Base-by-base conservation (phyloP, 2,113 vertebrate genomes). In the Promerops cafer region DNA sequence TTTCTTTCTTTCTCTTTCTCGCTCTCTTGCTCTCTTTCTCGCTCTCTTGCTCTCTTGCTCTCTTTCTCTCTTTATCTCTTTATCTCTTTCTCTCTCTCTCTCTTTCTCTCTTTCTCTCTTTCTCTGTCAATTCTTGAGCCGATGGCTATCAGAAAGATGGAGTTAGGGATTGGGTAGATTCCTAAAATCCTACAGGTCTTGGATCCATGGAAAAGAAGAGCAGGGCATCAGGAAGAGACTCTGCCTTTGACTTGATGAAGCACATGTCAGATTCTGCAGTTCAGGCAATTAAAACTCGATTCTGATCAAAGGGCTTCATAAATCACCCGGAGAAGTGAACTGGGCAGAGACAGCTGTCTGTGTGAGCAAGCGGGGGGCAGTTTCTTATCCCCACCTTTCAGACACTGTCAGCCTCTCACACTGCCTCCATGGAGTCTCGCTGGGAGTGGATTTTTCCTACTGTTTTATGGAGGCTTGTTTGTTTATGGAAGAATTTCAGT, bases 271-370 rank as follows among this genome's bases (percentile, higher is more conserved):
- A 88, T 94, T 94, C 90, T 93, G 72, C 86, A 59, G 93, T 83
- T 96, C 76, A 92, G 76, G 90, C 93, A 92, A 96, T 94, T 96
- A 95, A 97, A 96, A 93, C 39, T 93, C 10, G 13, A 54, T 95
- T 94, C 86, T 96, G 82, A 96, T 97, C 97, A 97, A 96, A 97
- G 91, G 87, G 70, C 83, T 92, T 56, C 83, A 94, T 95, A 96
- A 97, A 96, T 97, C 93, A 96, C 81, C 42, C 56, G 74, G 50
- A 94, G 88, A 93, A 92, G 57, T 59, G 81, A 84, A 66, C 27
- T 10, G 64, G 71, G 65, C 83, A 92, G 83, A 95, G 92, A 85
- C 75, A 92, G 92, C 72, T 96, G 95, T 92, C 94, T 88, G 79
- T 8, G 59, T 50, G 79, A 94, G 59, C 54, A 74, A 88, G 86